phyloP scores from a whole-genome alignment of 2,113 vertebrate species.

The Ibidorhyncha struthersii region DNA sequence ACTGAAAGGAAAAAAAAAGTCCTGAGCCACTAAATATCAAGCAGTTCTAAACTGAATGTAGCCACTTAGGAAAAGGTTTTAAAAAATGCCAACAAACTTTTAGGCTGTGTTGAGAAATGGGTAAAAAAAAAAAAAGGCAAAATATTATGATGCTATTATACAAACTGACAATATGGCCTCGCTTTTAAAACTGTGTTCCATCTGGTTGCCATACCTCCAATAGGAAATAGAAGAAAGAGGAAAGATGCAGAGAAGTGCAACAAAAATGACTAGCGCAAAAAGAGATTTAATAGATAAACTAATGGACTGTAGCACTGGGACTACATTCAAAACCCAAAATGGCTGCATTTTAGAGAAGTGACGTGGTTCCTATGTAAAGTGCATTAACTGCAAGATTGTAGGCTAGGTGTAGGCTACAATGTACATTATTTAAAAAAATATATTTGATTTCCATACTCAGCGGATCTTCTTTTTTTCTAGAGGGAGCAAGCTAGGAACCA shows the following conservation, averaged over 20 bases:
- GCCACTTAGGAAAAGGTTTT: background rate
- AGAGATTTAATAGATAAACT: background rate
- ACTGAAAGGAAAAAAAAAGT: background rate
- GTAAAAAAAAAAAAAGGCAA: background rate
- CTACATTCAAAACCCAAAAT: background rate
- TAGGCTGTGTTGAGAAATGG: background rate
- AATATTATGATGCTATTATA: background rate
- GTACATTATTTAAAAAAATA: background rate
- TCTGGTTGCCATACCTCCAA: background rate
- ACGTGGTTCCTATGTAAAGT: background rate
- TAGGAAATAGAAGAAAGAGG: background rate
- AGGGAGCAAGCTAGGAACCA: accelerated
- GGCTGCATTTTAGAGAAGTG: background rate
- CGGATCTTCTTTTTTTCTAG: background rate
- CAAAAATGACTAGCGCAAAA: background rate
- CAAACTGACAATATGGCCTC: background rate
- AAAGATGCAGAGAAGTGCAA: background rate
- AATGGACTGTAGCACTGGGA: background rate
- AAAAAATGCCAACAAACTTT: background rate
- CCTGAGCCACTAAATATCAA: background rate
- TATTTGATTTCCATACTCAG: background rate
- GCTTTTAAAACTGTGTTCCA: background rate
- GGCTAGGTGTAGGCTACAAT: background rate
- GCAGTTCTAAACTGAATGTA: background rate
- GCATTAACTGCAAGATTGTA: background rate